A percentile compares a stretch with the other conserved stretches of the same genome.
Conservation (phyloP, 2,113 vertebrate genomes). For the Ciconia boyciana region DNA sequence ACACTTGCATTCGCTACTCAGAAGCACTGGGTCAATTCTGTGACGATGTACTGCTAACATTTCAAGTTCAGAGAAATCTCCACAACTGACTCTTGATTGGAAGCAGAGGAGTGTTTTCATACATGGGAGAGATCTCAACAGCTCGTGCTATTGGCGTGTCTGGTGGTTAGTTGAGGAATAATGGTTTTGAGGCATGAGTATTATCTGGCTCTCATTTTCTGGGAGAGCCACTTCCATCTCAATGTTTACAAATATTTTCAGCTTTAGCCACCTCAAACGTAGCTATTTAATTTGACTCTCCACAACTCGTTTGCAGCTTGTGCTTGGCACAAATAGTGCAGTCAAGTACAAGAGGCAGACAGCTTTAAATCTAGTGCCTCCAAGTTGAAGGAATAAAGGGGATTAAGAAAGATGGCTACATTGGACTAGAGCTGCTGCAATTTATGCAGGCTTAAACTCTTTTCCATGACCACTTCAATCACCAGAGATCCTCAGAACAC, state of each 20-base stretch:
- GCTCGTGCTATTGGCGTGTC: fast-evolving
- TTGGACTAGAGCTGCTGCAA: neutral
- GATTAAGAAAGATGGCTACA: neutral
- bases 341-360: neutral
- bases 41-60: neutral
- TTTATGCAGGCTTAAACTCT: neutral
- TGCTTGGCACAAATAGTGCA: neutral
- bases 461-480: neutral
- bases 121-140: neutral
- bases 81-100: neutral
- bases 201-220: neutral
- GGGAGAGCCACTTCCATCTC: neutral
- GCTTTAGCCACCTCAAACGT: neutral
- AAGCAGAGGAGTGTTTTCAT: neutral
- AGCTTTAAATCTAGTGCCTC: neutral
- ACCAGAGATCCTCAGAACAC: neutral
- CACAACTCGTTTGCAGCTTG: neutral
- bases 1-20: neutral
- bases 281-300: neutral
- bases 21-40: neutral
- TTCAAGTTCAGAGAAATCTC: neutral
- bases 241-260: neutral
- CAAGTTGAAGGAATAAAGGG: neutral
- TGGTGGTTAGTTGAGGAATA: neutral
- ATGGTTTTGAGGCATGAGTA: neutral